Evolutionary conservation across 35 echinoderm and acorn worm species (phyloP).

Genomic region (Heliocidaris erythrogramma): DNA sequence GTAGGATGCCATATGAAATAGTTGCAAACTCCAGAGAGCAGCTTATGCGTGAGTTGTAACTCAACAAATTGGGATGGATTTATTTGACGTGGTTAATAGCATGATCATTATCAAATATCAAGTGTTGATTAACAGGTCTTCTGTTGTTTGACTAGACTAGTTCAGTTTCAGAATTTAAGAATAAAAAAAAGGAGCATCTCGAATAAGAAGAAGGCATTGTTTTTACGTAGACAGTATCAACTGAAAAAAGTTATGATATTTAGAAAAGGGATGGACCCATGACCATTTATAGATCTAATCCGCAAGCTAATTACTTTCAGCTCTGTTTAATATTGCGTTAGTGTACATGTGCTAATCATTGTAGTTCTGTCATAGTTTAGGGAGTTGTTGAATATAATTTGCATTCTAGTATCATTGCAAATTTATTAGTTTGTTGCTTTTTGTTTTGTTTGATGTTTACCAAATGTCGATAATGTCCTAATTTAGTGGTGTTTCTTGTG

Average conservation of each 20-base stretch:
- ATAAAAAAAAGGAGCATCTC: too few relatives aligned
- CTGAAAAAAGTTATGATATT: too few relatives aligned
- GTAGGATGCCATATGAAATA: neutral
- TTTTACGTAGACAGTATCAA: too few relatives aligned
- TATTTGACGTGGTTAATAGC: slow-evolving; percentile 19
- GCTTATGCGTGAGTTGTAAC: slow-evolving; percentile 24
- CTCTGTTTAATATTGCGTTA: neutral
- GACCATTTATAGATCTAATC: neutral
- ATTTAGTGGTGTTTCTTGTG: neutral
- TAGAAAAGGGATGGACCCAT: too few relatives aligned
- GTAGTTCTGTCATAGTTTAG: neutral
- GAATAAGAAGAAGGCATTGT: too few relatives aligned
- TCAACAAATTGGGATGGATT: neutral
- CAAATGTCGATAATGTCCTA: neutral
- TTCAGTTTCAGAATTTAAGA: neutral
- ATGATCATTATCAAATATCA: neutral
- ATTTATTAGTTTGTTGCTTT: neutral
- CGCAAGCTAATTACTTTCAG: neutral
- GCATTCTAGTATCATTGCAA: neutral
- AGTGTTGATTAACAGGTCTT: neutral
- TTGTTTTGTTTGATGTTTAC: neutral
- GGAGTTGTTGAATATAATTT: neutral
- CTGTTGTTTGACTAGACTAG: neutral
- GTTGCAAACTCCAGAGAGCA: slow-evolving; percentile 1
- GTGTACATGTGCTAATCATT: neutral